Evolutionary conservation across 2,113 vertebrate species (phyloP).

Genomic region (Dryoscopus gambensis): DNA sequence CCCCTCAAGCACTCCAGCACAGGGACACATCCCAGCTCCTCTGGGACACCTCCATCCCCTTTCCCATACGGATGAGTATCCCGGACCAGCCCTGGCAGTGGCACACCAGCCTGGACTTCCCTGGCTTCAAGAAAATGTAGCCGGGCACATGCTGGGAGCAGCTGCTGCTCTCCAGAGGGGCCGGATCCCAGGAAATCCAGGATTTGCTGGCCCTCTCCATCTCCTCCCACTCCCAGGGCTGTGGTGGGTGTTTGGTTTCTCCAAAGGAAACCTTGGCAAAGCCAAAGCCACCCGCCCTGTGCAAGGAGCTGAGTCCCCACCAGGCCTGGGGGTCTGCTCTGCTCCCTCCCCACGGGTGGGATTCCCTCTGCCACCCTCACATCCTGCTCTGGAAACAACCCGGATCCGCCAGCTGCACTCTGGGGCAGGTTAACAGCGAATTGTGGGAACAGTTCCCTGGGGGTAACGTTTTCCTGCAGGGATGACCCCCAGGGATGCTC

Average conservation of each 20-base stretch:
- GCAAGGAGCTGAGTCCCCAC: accelerated
- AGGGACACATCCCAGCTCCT: not conserved
- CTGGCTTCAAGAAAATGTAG: accelerated
- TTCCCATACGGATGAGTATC: accelerated
- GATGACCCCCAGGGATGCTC: not conserved
- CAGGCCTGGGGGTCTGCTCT: not conserved
- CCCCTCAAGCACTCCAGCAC: not conserved
- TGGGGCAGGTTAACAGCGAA: not conserved
- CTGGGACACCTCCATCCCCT: not conserved
- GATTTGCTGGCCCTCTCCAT: not conserved
- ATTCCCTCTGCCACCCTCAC: not conserved
- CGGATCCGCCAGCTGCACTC: accelerated
- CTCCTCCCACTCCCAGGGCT: accelerated
- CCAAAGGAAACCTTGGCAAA: not conserved
- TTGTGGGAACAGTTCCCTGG: not conserved
- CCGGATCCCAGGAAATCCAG: not conserved
- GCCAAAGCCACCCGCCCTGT: accelerated
- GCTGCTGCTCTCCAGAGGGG: not conserved
- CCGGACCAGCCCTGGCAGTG: not conserved
- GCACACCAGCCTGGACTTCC: not conserved
- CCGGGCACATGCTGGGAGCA: not conserved
- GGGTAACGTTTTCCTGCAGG: not conserved
- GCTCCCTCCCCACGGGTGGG: accelerated
- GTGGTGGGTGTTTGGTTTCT: accelerated
- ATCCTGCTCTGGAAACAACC: accelerated